phyloP scores from a whole-genome alignment of 2,113 vertebrate genomes.

The human region DNA sequence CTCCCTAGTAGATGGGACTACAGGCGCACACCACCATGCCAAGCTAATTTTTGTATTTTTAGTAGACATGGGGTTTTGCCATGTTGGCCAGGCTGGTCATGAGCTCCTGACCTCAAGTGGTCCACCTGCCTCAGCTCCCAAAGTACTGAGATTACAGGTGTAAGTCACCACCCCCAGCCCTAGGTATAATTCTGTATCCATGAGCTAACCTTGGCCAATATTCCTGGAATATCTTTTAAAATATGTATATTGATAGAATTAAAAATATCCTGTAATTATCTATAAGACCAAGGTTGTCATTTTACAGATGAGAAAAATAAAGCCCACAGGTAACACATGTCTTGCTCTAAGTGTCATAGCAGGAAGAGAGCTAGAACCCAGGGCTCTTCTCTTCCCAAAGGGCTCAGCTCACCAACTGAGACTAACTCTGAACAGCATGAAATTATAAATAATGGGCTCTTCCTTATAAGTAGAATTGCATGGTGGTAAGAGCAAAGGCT shows the following conservation, averaged over 20 bases:
- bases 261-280: not conserved
- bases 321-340: not conserved
- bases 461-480: not conserved
- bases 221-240: not conserved
- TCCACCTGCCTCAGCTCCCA: too few relatives aligned
- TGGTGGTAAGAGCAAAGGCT: not conserved
- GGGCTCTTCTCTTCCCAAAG: not conserved
- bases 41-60: too few relatives aligned
- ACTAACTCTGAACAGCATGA: not conserved
- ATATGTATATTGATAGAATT: not conserved
- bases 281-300: not conserved
- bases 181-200: not conserved
- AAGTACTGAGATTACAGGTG: too few relatives aligned
- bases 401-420: not conserved
- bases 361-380: not conserved
- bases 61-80: too few relatives aligned
- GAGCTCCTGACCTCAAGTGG: too few relatives aligned
- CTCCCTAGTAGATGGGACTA: too few relatives aligned
- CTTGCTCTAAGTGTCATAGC: not conserved
- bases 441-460: not conserved
- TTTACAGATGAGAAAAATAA: slow-evolving; percentile 3
- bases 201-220: not conserved
- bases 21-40: too few relatives aligned
- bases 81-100: too few relatives aligned
- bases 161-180: too few relatives aligned